A percentile compares a stretch with the other conserved stretches of the same genome.
phyloP scores from a whole-genome alignment of 64 coral and sea anemone genomes.

The Montipora cactus region DNA sequence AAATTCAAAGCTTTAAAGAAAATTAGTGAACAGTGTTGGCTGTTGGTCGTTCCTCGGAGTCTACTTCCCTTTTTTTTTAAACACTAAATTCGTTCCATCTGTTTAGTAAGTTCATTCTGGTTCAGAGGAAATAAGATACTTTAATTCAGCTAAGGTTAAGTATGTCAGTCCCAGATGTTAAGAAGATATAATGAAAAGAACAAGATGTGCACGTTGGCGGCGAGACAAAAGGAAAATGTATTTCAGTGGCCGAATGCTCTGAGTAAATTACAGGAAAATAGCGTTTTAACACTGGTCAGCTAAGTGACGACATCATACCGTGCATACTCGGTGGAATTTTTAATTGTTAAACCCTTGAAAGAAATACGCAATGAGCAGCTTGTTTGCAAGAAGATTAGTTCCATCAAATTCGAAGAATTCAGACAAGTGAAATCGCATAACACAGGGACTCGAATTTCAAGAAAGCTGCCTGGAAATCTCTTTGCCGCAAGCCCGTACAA shows the following conservation, averaged over 20 bases:
- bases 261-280: background rate
- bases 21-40: too few relatives aligned
- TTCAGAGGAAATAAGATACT: background rate
- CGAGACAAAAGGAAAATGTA: background rate
- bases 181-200: background rate
- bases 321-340: background rate
- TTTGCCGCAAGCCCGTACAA: background rate
- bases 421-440: too few relatives aligned
- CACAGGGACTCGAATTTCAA: background rate
- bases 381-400: too few relatives aligned
- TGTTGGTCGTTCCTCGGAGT: too few relatives aligned
- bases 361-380: background rate
- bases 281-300: too few relatives aligned
- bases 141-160: background rate
- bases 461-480: background rate
- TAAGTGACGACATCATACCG: background rate
- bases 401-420: too few relatives aligned
- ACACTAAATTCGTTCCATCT: too few relatives aligned
- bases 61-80: too few relatives aligned
- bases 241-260: background rate
- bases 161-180: background rate
- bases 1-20: too few relatives aligned
- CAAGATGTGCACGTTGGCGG: slow-evolving; percentile 2
- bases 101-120: background rate
- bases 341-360: background rate